These are phyloP conservation scores for Petrophora chlorosata DNA, from an alignment of 2,888 invertebrate genomes.

Conservation along the genomic window DNA sequence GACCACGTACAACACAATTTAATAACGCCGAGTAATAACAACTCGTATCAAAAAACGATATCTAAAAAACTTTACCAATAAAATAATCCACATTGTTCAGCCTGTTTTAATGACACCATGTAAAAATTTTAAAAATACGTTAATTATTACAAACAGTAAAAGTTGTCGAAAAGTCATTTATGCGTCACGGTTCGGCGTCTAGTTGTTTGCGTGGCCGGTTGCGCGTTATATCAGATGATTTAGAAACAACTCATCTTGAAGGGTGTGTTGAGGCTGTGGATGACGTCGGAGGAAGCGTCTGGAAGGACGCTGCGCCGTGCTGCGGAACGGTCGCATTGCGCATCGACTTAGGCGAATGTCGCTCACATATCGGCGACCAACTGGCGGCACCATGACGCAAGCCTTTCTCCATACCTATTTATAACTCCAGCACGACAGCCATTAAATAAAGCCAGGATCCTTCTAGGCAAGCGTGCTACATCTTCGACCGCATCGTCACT, in stretches of 20 bases:
- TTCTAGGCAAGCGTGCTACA: no score
- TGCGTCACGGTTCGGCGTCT: not conserved
- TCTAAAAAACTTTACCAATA: slow-evolving; percentile 9
- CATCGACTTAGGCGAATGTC: slow-evolving; percentile 2
- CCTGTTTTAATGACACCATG: not conserved
- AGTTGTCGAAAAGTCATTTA: not conserved
- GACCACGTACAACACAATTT: not conserved
- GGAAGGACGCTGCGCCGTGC: slow-evolving; percentile 11
- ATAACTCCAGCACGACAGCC: slow-evolving; percentile 3
- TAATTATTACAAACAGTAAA: not conserved
- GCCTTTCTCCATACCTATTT: slow-evolving; percentile 7
- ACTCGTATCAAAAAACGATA: slow-evolving; percentile 8
- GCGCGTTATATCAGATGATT: not conserved
- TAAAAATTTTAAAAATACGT: not conserved
- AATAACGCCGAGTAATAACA: slow-evolving; percentile 20
- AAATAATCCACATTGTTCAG: slow-evolving; percentile 3
- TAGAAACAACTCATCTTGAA: not conserved
- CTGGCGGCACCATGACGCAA: slow-evolving; percentile 8
- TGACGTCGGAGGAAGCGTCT: not conserved
- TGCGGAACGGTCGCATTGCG: slow-evolving; percentile 3
- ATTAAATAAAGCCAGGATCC: slow-evolving; percentile 5
- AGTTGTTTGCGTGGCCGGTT: not conserved
- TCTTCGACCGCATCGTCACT: no score
- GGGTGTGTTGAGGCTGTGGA: not conserved
- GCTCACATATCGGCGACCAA: not conserved